Evolutionary conservation across 2,113 vertebrate species (phyloP).

Genomic region (Malurus alboscapulatus): DNA sequence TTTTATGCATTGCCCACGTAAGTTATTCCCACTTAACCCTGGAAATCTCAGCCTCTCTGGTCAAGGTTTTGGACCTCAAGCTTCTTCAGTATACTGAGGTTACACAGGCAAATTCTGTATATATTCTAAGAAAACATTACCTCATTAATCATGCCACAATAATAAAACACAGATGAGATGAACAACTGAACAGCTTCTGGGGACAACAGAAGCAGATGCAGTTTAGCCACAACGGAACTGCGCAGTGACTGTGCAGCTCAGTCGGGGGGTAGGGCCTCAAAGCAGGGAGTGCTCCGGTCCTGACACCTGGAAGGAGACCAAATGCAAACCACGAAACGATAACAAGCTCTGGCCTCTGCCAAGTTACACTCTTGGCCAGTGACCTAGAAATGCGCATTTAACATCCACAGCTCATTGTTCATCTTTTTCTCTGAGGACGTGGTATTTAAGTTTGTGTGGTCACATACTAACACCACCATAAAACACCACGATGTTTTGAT

Average conservation of each 20-base stretch:
- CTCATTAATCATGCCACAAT: background rate
- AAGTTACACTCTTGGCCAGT: background rate
- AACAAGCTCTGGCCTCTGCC: background rate
- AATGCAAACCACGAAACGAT: background rate
- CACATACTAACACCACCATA: background rate
- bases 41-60: background rate
- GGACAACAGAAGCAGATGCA: background rate
- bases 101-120: background rate
- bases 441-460: background rate
- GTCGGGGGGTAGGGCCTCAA: background rate
- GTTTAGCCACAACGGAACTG: accelerated
- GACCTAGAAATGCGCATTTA: conserved; percentile 29
- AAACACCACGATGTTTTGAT: background rate
- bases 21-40: background rate
- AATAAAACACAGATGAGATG: background rate
- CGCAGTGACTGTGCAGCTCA: background rate
- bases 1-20: background rate
- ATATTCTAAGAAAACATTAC: background rate
- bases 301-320: conserved; percentile 1
- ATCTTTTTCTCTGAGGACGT: background rate
- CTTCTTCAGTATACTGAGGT: background rate
- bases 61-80: background rate
- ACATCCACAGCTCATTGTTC: background rate
- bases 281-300: background rate
- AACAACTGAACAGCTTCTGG: background rate